Evolutionary conservation across 2,113 vertebrate genomes (phyloP), one percentile per base, ranked within the genome.

Genomic region (Paramormyrops kingsleyae): DNA sequence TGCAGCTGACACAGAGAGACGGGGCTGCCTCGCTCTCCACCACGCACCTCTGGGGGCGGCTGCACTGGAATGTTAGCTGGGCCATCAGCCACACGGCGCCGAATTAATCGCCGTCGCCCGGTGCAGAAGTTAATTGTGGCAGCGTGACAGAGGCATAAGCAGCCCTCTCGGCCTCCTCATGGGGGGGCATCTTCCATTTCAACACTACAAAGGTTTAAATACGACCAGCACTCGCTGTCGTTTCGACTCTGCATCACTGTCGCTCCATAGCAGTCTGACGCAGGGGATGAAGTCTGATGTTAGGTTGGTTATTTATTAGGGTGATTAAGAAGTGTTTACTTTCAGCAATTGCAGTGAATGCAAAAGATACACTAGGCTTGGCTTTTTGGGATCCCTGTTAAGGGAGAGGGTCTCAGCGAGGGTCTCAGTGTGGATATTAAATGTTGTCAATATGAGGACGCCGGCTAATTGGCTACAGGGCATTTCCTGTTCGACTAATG

Each of bases 371-470:
- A 39, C 35, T 39, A 13, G 7, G 70, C 15, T 77, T 17, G 15
- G 7, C 27, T 74, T 77, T 77, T 6, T 39, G 70, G 35, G 15
- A 39, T 35, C 70, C 70, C 31, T 13, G 31, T 77, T 15, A 39
- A 17, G 10, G 31, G 13, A 77, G 31, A 13, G 70, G 70, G 31
- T 74, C 66, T 74, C 66, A 74, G 7, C 5, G 31, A 35, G 2
- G 21, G 7, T 66, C 70, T 77, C 35, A 39, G 8, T 31, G 62
- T 66, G 62, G n/a, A 66, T 66, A 47, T 47, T 84, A 2, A 47
- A 94, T 92, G 88, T 95, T 92, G 96, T 97, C 97, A 94, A 95
- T 91, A 97, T 96, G 97, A 94, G 97, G 97, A 97, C 95, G 92
- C 92, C 90, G 49, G 92, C 92, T 92, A 90, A 95, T 93, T 94